Evolutionary conservation across 2,888 invertebrate species (phyloP).

Genomic region (Abrostola tripartita): DNA sequence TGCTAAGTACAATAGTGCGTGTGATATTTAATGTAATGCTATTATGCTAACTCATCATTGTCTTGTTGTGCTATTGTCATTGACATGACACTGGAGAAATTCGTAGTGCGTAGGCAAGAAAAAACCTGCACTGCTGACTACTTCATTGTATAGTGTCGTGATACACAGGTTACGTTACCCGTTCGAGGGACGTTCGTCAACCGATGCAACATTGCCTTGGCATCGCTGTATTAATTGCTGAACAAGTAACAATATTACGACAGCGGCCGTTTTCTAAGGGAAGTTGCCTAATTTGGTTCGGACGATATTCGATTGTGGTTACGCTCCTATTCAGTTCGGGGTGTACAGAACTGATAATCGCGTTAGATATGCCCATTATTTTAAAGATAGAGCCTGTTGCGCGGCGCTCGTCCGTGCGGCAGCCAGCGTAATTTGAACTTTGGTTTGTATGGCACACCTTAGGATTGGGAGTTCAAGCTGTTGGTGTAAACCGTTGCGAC

Average conservation of each 20-base stretch:
- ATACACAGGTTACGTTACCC: constrained; percentile 15
- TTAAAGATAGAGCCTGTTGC: neutral
- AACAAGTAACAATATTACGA: constrained; percentile 38
- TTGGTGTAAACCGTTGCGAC: neutral
- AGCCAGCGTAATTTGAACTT: neutral
- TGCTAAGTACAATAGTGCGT: no score
- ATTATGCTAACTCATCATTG: no score
- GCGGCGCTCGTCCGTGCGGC: neutral
- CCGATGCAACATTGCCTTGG: constrained; percentile 46
- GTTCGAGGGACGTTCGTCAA: constrained; percentile 24
- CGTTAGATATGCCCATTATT: neutral
- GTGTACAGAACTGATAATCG: constrained; percentile 6
- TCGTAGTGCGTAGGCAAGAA: neutral
- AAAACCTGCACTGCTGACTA: neutral
- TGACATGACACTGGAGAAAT: no score
- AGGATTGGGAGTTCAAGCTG: neutral
- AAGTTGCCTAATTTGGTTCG: constrained; percentile 58
- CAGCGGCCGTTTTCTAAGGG: constrained; percentile 60
- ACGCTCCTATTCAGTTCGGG: constrained; percentile 42
- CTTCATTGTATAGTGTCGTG: neutral
- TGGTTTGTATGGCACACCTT: neutral
- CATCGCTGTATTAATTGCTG: constrained; percentile 42
- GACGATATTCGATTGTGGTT: constrained; percentile 49
- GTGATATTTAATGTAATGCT: no score
- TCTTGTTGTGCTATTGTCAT: no score